Evolutionary conservation across 2,113 vertebrate species (phyloP), one percentile per base, ranked within the genome.

Genomic region (Otis tarda): DNA sequence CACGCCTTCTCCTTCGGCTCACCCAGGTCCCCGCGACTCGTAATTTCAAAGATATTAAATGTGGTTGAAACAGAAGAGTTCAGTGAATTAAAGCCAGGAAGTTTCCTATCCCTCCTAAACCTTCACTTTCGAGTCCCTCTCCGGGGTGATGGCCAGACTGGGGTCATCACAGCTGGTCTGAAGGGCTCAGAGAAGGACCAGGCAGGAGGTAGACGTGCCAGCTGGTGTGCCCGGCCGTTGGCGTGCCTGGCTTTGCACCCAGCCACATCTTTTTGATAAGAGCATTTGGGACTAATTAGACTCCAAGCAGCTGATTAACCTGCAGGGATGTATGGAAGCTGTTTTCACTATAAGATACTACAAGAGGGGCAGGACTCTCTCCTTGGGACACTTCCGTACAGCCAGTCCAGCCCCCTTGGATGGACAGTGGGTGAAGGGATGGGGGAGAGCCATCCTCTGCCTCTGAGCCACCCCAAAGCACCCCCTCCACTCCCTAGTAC

Each of bases 11-110:
- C 89, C 92, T 94, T 55, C 31, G 3, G 52, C 90, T 92, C 85
- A 94, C 83, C 80, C 90, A 35, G 64, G 71, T 93, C 94, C 90
- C 91, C 6, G 10, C 4, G 1, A 91, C 97, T 95, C 52, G 14
- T 94, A 94, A 96, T 97, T 96, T 96, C 95, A 87, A 76, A 70
- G 96, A 97, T 97, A 97, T 97, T 97, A 97, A 95, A 97, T 92
- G 96, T 82, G 74, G 70, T 17, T 75, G 87, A 96, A 96, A 86
- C 76, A 93, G 91, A 94, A 94, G 93, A 84, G 83, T 95, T 90
- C 87, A 67, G 92, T 90, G 94, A 93, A 94, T 97, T 94, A 95
- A 95, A 97, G 83, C 56, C 60, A 28, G 47, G 83, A 84, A 90
- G 78, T 95, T 95, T 95, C 60, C 83, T 73, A 53, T 18, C 31